Base-by-base conservation (phyloP, 2,888 invertebrate genomes). In the Polydrusus tereticollis region DNA sequence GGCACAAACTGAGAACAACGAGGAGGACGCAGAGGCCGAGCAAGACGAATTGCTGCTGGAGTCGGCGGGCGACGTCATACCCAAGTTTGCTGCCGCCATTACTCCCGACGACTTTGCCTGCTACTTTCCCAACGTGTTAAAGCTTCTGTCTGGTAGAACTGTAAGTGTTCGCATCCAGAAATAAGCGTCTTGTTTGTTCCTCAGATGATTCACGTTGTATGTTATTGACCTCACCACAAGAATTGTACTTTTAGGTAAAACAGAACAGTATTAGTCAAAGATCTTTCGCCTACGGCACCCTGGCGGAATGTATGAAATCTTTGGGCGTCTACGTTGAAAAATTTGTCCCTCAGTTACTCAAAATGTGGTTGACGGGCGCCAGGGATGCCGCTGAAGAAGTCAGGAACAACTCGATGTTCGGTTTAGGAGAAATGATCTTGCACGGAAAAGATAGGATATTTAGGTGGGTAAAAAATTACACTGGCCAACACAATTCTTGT, bases 391-490 rank as follows among this genome's bases (percentile, higher is more conserved):
- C 90, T 77, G 89, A 90, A 58, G 93, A 93, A 83, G 92, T 93
- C 0, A 87, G 94, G 63, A 93, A 93, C 81, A 94, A 94, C 85
- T 88, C 93, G 0, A 90, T 92, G 55, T 94, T 89, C 83, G 94
- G 92, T 16, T 85, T 94, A 57, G 94, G 94, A 2, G 93, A 94
- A 81, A 87, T 94, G 79, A 90, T 90, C 47, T 84, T 91, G 12
- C 88, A 91, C 83, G 90, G 91, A 59, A 91, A 89, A 82, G 89
- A 90, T 55, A 86, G 87, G 71, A 85, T 91, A 71, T 90, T 87
- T 80, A 85, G 87, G 90, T 91, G 87, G 21, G 87, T 55, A 8
- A 5, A 3, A 29, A n/a, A n/a, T n/a, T n/a, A n/a, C n/a, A n/a
- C n/a, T n/a, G n/a, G n/a, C n/a, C n/a, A n/a, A n/a, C n/a, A n/a